Evolutionary conservation across 2,888 invertebrate genomes (phyloP).

Genomic region (Macrophya annulata): DNA sequence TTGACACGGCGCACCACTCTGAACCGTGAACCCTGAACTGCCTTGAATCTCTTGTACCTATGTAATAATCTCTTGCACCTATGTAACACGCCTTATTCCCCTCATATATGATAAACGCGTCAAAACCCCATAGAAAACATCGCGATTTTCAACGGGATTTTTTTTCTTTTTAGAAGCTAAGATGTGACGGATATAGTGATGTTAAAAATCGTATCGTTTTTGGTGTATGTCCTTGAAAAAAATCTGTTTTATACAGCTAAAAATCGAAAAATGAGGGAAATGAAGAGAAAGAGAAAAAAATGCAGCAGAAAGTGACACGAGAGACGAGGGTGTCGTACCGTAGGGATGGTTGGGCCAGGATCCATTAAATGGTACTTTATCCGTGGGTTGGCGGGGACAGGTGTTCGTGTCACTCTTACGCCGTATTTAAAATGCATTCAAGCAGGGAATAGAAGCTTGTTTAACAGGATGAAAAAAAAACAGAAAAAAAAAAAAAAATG

Average conservation of each 20-base stretch:
- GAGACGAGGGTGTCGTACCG: constrained; percentile 49
- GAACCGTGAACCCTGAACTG: constrained; percentile 38
- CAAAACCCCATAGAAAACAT: not conserved
- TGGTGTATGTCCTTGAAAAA: not conserved
- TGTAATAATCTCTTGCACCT: constrained; percentile 18
- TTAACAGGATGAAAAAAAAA: not conserved
- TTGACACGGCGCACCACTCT: constrained; percentile 39
- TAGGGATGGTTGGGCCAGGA: constrained; percentile 47
- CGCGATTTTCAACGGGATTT: not conserved
- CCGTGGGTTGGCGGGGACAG: constrained; percentile 61
- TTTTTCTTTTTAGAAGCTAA: too few relatives aligned
- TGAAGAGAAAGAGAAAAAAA: constrained; percentile 5
- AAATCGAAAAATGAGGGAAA: constrained; percentile 17
- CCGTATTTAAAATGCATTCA: constrained; percentile 54
- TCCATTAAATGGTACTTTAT: constrained; percentile 66
- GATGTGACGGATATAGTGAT: not conserved
- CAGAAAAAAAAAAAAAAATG: not conserved
- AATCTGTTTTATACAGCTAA: not conserved
- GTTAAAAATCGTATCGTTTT: not conserved
- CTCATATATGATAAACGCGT: not conserved
- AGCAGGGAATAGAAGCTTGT: constrained; percentile 42
- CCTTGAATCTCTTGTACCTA: constrained; percentile 28
- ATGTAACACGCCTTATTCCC: not conserved
- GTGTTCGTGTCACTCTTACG: constrained; percentile 60
- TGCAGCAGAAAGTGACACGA: constrained; percentile 34